Evolutionary conservation across 2,888 invertebrate species (phyloP).

Genomic region (Sphecodes monilicornis): DNA sequence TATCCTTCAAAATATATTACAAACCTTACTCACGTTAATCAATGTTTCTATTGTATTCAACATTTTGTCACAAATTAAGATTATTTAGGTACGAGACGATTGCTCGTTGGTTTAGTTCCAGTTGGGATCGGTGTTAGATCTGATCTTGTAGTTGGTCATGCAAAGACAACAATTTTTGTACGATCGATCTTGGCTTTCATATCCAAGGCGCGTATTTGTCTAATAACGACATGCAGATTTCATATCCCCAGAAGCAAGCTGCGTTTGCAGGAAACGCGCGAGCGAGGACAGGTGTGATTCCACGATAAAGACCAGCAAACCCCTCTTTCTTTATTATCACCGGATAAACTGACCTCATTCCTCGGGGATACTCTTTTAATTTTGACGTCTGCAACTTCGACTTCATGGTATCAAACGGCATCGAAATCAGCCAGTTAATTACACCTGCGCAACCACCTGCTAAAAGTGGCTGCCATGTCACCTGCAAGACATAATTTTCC

Average conservation of each 20-base stretch:
- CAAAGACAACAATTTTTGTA: not conserved
- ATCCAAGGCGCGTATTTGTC: not conserved
- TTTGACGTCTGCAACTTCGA: not conserved
- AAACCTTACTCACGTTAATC: not conserved
- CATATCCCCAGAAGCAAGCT: not conserved
- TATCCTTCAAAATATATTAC: not conserved
- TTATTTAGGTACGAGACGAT: not conserved
- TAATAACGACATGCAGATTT: not conserved
- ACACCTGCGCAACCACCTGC: slow-evolving; percentile 10
- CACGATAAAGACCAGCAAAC: not conserved
- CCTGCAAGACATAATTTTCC: not conserved
- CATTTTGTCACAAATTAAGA: not conserved
- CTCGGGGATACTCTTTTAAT: not conserved
- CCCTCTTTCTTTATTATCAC: not conserved
- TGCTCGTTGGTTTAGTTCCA: not conserved
- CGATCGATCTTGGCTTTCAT: not conserved
- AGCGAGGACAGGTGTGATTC: not conserved
- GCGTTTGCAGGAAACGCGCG: slow-evolving; percentile 13
- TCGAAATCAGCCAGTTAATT: not conserved
- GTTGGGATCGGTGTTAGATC: not conserved
- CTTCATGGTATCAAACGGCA: slow-evolving; percentile 5
- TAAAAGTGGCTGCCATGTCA: slow-evolving; percentile 7
- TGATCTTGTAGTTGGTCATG: not conserved
- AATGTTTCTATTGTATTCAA: not conserved
- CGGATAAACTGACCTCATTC: not conserved